Conservation (phyloP, 2,113 vertebrate species). For the Tretioscincus oriximinensis region DNA sequence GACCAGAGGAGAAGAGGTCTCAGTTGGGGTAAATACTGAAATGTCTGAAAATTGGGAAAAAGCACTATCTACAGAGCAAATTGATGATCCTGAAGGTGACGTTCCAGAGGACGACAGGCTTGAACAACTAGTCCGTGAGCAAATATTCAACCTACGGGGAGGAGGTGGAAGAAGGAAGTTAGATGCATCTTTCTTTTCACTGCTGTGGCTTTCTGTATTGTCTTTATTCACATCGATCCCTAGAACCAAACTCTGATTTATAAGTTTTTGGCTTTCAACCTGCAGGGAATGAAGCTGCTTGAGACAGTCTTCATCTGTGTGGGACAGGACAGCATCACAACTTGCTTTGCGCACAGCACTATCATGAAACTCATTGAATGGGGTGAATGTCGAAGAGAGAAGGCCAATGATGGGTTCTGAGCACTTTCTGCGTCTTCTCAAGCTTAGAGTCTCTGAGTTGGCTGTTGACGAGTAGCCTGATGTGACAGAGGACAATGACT, state of each 20-base stretch:
- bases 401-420: slow-evolving; percentile 81
- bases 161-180: slow-evolving; percentile 73
- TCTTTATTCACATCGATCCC: slow-evolving; percentile 71
- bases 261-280: slow-evolving; percentile 77
- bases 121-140: slow-evolving; percentile 82
- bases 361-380: slow-evolving; percentile 40
- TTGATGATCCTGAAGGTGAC: slow-evolving; percentile 83
- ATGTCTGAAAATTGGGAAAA: slow-evolving; percentile 91
- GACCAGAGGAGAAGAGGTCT: slow-evolving; percentile 69
- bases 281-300: slow-evolving; percentile 73
- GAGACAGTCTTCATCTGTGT: slow-evolving; percentile 73
- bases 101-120: slow-evolving; percentile 88
- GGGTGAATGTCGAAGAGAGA: slow-evolving; percentile 44
- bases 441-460: slow-evolving; percentile 42
- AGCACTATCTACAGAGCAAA: slow-evolving; percentile 88
- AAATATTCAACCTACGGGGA: slow-evolving; percentile 72
- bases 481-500: slow-evolving; percentile 40
- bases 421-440: slow-evolving; percentile 76
- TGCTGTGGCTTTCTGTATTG: slow-evolving; percentile 42
- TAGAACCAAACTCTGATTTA: slow-evolving; percentile 68
- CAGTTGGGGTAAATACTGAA: slow-evolving; percentile 71
- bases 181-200: slow-evolving; percentile 67
- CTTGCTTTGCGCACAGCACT: slow-evolving; percentile 77
- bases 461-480: slow-evolving; percentile 54
- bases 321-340: slow-evolving; percentile 78